A percentile compares a stretch with the other conserved stretches of the same genome.
Conservation (phyloP, 1,140 invertebrate species). For the Macrobrachium nipponense region DNA sequence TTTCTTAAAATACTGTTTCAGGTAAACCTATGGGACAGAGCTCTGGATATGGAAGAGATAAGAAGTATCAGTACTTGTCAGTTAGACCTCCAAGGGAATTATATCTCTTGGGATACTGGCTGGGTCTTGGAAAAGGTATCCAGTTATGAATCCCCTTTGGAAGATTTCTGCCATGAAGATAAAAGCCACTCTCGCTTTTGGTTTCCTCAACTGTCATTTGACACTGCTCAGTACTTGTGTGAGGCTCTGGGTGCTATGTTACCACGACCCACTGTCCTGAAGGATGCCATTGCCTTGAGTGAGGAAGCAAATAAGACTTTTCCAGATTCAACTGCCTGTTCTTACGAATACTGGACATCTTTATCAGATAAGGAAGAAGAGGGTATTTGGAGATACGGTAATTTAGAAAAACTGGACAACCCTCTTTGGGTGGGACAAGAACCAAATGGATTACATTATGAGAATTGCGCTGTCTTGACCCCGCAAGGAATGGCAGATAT, state of each 20-base stretch:
- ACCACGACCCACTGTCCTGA: neutral
- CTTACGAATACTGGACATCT: constrained; percentile 21
- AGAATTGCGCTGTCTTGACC: constrained; percentile 40
- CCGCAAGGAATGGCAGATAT: constrained; percentile 38
- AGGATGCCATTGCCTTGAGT: constrained; percentile 9
- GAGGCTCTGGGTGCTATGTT: constrained; percentile 21
- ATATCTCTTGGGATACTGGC: constrained; percentile 31
- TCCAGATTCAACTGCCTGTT: neutral
- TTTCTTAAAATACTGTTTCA: neutral
- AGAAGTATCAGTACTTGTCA: constrained; percentile 9
- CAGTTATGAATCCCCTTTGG: constrained; percentile 22
- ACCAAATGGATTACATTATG: constrained; percentile 59
- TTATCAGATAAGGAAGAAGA: constrained; percentile 42
- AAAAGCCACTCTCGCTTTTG: constrained; percentile 6
- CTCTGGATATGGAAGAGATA: constrained; percentile 2
- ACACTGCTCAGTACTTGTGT: constrained; percentile 28
- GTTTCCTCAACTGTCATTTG: constrained; percentile 17
- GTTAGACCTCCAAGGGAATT: constrained; percentile 28
- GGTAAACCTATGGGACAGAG: constrained; percentile 48
- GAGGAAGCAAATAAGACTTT: neutral
- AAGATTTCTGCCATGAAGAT: constrained; percentile 22
- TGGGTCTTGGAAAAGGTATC: constrained; percentile 29
- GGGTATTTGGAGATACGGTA: constrained; percentile 44
- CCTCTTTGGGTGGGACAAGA: constrained; percentile 41
- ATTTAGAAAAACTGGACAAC: neutral